Evolutionary conservation across 2,797 vertebrate genomes (phyloP), one percentile per base, ranked within the genome.

Genomic region (Sandelia bainsii): DNA sequence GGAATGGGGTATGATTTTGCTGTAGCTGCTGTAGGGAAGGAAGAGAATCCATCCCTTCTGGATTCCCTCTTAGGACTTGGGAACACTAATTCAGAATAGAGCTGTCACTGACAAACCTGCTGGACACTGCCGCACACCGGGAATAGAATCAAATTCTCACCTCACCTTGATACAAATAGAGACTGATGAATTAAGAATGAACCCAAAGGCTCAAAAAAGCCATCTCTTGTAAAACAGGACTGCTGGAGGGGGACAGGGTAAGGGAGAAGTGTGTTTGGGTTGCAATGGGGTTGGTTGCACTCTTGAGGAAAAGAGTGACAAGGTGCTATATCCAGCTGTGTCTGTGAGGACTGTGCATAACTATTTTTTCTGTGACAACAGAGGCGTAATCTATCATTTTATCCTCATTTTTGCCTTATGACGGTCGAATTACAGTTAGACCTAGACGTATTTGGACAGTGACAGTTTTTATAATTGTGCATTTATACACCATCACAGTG

Each of bases 181-280:
- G 23, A 60, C 34, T 54, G 49, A 80, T 89, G 46, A 87, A 86
- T 85, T 69, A 83, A 59, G 45, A 79, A 81, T 83, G 69, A 85
- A 68, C 3, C 27, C 9, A 66, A 78, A 75, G 50, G 53, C 48
- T 70, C 4, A 58, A 72, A 83, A 69, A 62, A 67, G 69, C 32
- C 53, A 51, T 52, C 20, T 62, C 62, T 72, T 71, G 76, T 77
- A 72, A 79, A 75, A 53, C 34, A 52, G 3, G 25, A 71, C 66
- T 59, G 61, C 66, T 70, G 54, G 50, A 74, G 59, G 29, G 62
- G 22, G 40, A 1, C 1, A 62, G 27, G 52, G 14, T 40, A 57
- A 61, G 29, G 19, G 6, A 23, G 19, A 32, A 59, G 17, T 37
- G 53, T 56, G 42, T 34, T n/a, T 42, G 11, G n/a, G 27, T 27